These are phyloP conservation scores for Pachycephala philippinensis DNA, from an alignment of 2,113 vertebrate species.

Conservation along the genomic window DNA sequence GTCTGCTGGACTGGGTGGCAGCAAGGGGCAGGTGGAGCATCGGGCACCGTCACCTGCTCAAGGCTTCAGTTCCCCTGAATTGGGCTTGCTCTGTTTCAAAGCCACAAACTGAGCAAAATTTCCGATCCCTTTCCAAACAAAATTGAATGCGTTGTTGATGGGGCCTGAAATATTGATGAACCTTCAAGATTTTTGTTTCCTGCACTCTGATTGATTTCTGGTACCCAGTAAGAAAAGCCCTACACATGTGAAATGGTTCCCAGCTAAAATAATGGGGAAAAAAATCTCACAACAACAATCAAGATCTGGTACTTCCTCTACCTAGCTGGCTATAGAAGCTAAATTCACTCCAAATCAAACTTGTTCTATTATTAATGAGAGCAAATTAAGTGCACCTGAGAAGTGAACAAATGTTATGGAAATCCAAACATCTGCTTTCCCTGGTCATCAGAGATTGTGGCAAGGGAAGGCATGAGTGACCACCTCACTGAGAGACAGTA, in stretches of 20 bases:
- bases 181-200: not conserved
- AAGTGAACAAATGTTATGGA: not conserved
- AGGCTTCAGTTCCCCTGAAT: not conserved
- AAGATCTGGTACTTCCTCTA: not conserved
- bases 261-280: not conserved
- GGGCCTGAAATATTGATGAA: not conserved
- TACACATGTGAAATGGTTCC: not conserved
- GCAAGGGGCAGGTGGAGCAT: not conserved
- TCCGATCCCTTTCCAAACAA: not conserved
- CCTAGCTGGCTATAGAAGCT: not conserved
- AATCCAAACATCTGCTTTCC: not conserved
- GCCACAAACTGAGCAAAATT: not conserved
- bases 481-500: fast-evolving
- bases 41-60: not conserved
- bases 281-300: not conserved
- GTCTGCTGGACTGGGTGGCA: not conserved
- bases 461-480: not conserved
- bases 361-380: not conserved
- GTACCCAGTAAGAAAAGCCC: not conserved
- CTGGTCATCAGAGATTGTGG: not conserved
- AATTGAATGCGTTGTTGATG: not conserved
- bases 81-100: not conserved
- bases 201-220: not conserved
- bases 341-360: not conserved
- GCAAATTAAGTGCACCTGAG: not conserved